phyloP scores from a whole-genome alignment of 2,113 vertebrate species.

The Phrynosoma platyrhinos region DNA sequence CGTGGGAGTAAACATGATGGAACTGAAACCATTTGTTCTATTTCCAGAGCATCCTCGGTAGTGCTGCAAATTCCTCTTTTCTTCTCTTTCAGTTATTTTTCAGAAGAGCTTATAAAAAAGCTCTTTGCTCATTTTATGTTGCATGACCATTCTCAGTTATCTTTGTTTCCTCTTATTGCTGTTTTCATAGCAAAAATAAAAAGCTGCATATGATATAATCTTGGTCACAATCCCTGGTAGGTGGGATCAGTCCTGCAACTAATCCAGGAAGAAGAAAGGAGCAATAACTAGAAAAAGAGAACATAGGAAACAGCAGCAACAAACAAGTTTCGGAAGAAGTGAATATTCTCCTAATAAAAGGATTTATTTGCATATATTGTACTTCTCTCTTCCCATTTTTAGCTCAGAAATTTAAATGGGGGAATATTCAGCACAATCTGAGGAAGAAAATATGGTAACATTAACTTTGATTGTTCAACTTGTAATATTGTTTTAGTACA shows the following conservation, averaged over 20 bases:
- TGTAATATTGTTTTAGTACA: too few relatives aligned
- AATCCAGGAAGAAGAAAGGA: neutral
- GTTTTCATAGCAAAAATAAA: neutral
- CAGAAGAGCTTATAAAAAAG: neutral
- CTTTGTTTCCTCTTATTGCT: neutral
- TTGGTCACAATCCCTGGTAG: neutral
- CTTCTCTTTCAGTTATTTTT: neutral
- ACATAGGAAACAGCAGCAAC: neutral
- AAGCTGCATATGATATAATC: neutral
- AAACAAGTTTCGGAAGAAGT: neutral
- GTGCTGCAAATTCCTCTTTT: neutral
- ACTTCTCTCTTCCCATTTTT: neutral
- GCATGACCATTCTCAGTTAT: neutral
- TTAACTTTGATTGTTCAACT: too few relatives aligned
- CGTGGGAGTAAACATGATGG: neutral
- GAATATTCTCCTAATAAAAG: neutral
- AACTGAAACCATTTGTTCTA: neutral
- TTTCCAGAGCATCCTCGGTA: neutral
- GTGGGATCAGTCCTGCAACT: neutral
- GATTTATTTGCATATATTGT: neutral
- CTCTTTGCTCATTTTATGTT: neutral
- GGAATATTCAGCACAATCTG: neutral
- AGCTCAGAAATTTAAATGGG: neutral
- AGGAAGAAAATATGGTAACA: neutral
- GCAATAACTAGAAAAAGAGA: neutral